phyloP scores from a whole-genome alignment of 2,113 vertebrate species.

The Hassar affinis region DNA sequence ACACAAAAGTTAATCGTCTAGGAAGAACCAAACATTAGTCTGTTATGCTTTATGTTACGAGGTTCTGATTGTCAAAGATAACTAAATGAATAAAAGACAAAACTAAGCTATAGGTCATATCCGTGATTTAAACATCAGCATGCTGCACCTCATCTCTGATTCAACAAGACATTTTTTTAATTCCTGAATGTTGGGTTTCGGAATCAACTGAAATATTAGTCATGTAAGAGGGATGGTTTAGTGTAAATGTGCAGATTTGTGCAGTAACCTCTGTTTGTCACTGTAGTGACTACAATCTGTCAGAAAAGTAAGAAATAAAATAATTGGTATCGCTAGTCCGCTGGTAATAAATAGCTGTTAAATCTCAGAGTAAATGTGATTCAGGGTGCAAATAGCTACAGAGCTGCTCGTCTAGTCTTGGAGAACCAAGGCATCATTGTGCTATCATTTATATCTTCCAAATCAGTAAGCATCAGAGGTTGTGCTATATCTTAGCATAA shows the following conservation, averaged over 20 bases:
- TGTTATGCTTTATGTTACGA: conserved; percentile 40
- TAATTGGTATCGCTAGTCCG: not conserved
- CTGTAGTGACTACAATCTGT: not conserved
- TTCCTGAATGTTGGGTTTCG: not conserved
- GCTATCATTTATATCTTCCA: conserved; percentile 96
- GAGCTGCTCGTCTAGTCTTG: conserved; percentile 73
- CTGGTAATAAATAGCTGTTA: conserved; percentile 6
- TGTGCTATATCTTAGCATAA: conserved; percentile 90
- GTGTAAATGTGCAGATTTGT: no score
- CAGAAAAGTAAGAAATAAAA: conserved; percentile 16
- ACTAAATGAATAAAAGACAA: not conserved
- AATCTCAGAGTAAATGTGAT: conserved; percentile 13
- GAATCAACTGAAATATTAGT: not conserved
- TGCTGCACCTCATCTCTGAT: not conserved
- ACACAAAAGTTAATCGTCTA: conserved; percentile 61
- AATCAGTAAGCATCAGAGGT: conserved; percentile 83
- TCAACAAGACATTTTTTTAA: not conserved
- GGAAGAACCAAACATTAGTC: conserved; percentile 52
- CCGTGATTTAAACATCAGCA: not conserved
- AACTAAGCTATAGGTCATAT: not conserved
- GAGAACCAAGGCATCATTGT: conserved; percentile 83
- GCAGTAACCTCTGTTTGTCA: not conserved
- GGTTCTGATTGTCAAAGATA: not conserved
- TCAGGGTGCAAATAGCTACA: conserved; percentile 75
- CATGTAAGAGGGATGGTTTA: no score